Evolutionary conservation across 2,797 vertebrate genomes (phyloP).

Genomic region (Microctenopoma stevenorrisi): DNA sequence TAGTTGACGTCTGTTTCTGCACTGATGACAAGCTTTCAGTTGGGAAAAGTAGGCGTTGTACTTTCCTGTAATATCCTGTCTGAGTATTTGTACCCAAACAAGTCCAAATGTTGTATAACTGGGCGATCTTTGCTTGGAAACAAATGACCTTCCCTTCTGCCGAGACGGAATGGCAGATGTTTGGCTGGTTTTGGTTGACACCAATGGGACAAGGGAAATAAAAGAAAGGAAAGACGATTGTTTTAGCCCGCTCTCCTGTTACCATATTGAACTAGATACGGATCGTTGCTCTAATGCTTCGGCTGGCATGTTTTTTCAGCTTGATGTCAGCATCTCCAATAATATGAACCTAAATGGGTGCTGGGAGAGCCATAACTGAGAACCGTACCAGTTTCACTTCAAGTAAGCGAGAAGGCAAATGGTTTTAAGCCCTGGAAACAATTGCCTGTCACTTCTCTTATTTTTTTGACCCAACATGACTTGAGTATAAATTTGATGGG

Average conservation of each 20-base stretch:
- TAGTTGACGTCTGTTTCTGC: slow-evolving; percentile 36
- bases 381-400: slow-evolving; percentile 32
- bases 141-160: slow-evolving; percentile 52
- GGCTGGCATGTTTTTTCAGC: slow-evolving; percentile 42
- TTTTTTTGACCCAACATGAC: slow-evolving; percentile 38
- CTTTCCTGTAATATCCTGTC: slow-evolving; percentile 59
- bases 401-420: slow-evolving; percentile 39
- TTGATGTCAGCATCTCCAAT: slow-evolving; percentile 74
- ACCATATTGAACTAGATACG: slow-evolving; percentile 63
- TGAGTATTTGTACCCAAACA: slow-evolving; percentile 52
- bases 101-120: slow-evolving; percentile 52
- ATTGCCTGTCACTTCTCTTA: slow-evolving; percentile 27
- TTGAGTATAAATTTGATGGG: slow-evolving; percentile 36
- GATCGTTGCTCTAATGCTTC: slow-evolving; percentile 55
- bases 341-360: slow-evolving; percentile 48
- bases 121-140: slow-evolving; percentile 50
- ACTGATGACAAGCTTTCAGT: slow-evolving; percentile 28
- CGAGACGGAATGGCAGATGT: slow-evolving; percentile 62
- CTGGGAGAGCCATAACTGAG: slow-evolving; percentile 53
- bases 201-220: slow-evolving; percentile 31
- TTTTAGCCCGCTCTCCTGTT: slow-evolving; percentile 65
- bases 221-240: slow-evolving; percentile 59
- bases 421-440: slow-evolving; percentile 45
- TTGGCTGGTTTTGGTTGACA: slow-evolving; percentile 44
- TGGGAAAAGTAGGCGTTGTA: slow-evolving; percentile 39